Evolutionary conservation across 1,140 invertebrate genomes (phyloP).

Genomic region (Drosophila lowei): DNA sequence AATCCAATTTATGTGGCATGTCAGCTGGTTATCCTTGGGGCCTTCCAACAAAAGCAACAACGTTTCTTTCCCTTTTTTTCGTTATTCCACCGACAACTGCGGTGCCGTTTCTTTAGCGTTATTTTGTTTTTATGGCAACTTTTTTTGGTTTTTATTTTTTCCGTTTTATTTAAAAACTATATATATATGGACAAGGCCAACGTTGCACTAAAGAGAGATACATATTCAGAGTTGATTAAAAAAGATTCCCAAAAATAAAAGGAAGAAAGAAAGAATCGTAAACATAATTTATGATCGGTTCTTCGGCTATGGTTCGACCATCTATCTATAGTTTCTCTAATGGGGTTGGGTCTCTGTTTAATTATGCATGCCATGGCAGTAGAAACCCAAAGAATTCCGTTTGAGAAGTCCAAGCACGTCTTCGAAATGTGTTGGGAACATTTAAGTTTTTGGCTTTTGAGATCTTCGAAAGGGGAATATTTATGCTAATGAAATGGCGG

Average conservation of each 20-base stretch:
- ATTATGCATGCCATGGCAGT: slow-evolving; percentile 68
- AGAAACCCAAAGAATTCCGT: slow-evolving; percentile 30
- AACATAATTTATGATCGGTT: slow-evolving; percentile 44
- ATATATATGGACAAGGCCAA: slow-evolving; percentile 61
- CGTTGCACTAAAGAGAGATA: slow-evolving; percentile 61
- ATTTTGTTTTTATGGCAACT: slow-evolving; percentile 67
- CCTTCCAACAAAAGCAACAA: slow-evolving; percentile 32
- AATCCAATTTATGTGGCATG: slow-evolving; percentile 80
- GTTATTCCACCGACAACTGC: slow-evolving; percentile 29
- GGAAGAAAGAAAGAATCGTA: slow-evolving; percentile 25
- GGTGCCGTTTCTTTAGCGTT: slow-evolving; percentile 23
- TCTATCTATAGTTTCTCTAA: slow-evolving; percentile 57
- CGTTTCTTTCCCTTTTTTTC: slow-evolving; percentile 37
- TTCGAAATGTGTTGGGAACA: slow-evolving; percentile 60
- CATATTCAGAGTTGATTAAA: slow-evolving; percentile 36
- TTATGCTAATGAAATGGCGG: slow-evolving; percentile 63
- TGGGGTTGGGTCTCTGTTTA: slow-evolving; percentile 44
- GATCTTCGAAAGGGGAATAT: slow-evolving; percentile 57
- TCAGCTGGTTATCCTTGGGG: slow-evolving; percentile 79
- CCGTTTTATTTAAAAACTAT: slow-evolving; percentile 33
- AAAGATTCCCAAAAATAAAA: slow-evolving; percentile 5
- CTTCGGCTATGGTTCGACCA: background rate
- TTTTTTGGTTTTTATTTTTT: slow-evolving; percentile 55
- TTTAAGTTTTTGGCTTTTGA: slow-evolving; percentile 40
- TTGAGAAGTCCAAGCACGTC: slow-evolving; percentile 60